A percentile compares a stretch with the other conserved stretches of the same genome.
Conservation (phyloP, 64 coral and sea anemone species). For the Montipora capricornis region DNA sequence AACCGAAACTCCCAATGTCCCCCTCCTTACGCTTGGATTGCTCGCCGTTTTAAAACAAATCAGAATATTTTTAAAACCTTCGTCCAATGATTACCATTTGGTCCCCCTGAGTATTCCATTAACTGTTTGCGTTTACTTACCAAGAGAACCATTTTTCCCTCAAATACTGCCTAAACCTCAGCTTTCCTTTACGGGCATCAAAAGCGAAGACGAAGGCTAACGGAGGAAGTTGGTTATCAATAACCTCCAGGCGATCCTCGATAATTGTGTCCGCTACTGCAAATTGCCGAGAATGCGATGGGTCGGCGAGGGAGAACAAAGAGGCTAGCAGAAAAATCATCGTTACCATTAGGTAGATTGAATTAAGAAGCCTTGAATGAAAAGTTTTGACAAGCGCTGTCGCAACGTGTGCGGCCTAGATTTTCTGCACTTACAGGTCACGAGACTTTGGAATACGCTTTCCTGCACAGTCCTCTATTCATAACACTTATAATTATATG, state of each 20-base stretch:
- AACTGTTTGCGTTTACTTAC: conserved; percentile 22
- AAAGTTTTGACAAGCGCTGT: background rate
- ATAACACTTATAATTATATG: too few species aligned
- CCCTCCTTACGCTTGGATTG: too few species aligned
- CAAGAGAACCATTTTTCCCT: conserved; percentile 65
- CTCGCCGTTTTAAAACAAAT: too few species aligned
- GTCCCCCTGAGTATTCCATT: too few species aligned
- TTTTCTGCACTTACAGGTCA: background rate
- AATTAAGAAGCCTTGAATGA: background rate
- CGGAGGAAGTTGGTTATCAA: conserved; percentile 51
- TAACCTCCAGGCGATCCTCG: conserved; percentile 79
- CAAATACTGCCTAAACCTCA: conserved; percentile 61
- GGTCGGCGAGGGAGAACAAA: background rate
- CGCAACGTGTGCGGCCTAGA: background rate
- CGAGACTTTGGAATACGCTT: background rate
- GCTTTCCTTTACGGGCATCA: conserved; percentile 56
- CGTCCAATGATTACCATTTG: too few species aligned
- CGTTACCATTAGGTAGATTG: background rate
- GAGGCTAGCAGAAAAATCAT: conserved; percentile 9
- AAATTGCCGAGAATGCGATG: background rate
- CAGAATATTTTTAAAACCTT: too few species aligned
- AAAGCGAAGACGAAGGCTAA: conserved; percentile 71
- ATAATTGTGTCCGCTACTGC: background rate
- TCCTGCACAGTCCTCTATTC: too few species aligned
- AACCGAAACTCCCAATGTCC: too few species aligned